phyloP scores from a whole-genome alignment of 2,797 vertebrate genomes.

The Pantherophis alleghaniensis region DNA sequence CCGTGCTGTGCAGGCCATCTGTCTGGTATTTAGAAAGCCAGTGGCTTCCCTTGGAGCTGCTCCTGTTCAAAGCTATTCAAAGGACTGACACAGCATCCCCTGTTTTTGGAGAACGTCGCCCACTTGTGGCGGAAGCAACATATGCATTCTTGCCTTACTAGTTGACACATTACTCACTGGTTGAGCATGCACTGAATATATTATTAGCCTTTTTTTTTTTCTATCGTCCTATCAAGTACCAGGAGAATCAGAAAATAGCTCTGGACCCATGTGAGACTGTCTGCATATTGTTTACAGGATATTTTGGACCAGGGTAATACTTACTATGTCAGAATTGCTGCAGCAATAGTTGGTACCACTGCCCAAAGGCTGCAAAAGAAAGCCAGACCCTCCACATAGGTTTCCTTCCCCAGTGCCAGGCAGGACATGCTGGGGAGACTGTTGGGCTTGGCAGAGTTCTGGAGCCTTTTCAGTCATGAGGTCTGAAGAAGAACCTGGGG shows the following conservation, averaged over 20 bases:
- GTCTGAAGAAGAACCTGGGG: conserved; percentile 67
- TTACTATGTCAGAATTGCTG: conserved; percentile 55
- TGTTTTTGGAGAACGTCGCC: conserved; percentile 57
- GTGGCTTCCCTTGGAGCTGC: conserved; percentile 30
- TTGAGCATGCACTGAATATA: conserved; percentile 85
- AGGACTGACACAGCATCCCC: conserved; percentile 72
- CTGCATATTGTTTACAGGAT: conserved; percentile 78
- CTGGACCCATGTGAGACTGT: conserved; percentile 67
- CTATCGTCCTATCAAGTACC: conserved; percentile 68
- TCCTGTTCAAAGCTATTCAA: conserved; percentile 56
- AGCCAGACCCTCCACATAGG: background rate
- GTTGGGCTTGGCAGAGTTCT: conserved; percentile 66
- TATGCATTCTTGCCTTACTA: conserved; percentile 75
- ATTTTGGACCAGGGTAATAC: conserved; percentile 75
- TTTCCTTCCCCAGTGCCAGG: conserved; percentile 22
- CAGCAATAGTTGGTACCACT: background rate
- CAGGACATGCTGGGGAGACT: conserved; percentile 68
- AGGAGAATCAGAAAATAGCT: conserved; percentile 89
- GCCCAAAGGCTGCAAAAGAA: conserved; percentile 21
- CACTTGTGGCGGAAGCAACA: conserved; percentile 59
- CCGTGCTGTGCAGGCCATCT: conserved; percentile 63
- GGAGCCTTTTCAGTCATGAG: conserved; percentile 72
- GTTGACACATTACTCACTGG: conserved; percentile 82
- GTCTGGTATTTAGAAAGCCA: conserved; percentile 20
- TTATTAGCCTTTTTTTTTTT: conserved; percentile 79